Base-by-base conservation (phyloP, 2,113 vertebrate species). In the Gobio gobio region DNA sequence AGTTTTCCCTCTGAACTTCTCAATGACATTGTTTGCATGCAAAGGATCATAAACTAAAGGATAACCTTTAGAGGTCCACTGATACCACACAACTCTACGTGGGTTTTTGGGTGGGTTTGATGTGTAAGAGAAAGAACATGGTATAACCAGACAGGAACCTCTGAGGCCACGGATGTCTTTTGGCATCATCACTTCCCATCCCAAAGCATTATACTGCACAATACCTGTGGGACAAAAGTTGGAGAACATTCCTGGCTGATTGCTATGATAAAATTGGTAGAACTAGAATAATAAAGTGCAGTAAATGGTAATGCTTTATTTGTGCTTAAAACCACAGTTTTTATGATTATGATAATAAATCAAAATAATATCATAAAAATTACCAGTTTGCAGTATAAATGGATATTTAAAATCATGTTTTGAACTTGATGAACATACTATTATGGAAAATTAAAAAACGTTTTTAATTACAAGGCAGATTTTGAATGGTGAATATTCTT, bases 131-230 rank as follows among this genome's bases (percentile, higher is more conserved):
- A 86, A 94, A 14, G 29, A 86, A 73, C 93, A 94, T 51, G 92
- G 93, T 61, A 94, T 93, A 59, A 91, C 88, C 22, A 93, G 61
- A 54, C 93, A 93, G 74, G 92, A 93, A 75, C 70, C 82, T 20
- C 2, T 0, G 61, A 94, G 18, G 26, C 66, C 93, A 47, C 33
- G 47, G 9, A 93, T 90, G 3, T 74, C 58, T 0, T 43, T 58
- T 13, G 91, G 92, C 81, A 92, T 70, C 0, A 1, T 2, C 4
- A 94, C 90, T 0, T 2, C 0, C 92, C 92, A 94, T 33, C 86
- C 86, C 2, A 18, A 22, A 8, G 86, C 87, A 5, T 33, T 26
- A 76, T n/a, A 16, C 29, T 75, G 47, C 24, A 91, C 13, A 47
- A 9, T 80, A 61, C 84, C 93, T 93, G 45, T 68, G 66, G 29